Evolutionary conservation across 92 coral and sea anemone genomes (phyloP).

Genomic region (Blastomussa wellsi): DNA sequence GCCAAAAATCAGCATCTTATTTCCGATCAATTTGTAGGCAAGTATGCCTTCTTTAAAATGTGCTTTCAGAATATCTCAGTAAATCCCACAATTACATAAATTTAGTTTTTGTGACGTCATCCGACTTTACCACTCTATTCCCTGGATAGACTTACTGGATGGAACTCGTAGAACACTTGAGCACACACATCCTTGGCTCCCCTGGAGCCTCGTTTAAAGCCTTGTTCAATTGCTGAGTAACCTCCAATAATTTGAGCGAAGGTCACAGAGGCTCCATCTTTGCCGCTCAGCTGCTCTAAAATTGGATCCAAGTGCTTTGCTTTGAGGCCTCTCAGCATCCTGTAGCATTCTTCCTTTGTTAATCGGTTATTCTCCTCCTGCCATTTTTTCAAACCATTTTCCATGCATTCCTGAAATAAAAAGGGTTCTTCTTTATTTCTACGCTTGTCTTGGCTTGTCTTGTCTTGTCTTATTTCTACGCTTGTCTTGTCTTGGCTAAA

Average conservation of each 20-base stretch:
- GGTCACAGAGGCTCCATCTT: slow-evolving; percentile 55
- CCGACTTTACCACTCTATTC: too few species aligned
- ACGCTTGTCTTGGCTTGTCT: too few species aligned
- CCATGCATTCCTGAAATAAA: slow-evolving; percentile 8
- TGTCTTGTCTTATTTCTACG: too few species aligned
- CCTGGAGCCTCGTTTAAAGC: slow-evolving; percentile 40
- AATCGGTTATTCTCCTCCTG: slow-evolving; percentile 46
- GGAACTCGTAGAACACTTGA: slow-evolving; percentile 65
- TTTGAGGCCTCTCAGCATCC: slow-evolving; percentile 46
- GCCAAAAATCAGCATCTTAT: too few species aligned
- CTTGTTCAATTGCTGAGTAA: slow-evolving; percentile 52
- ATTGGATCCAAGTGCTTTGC: slow-evolving; percentile 57
- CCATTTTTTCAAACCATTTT: slow-evolving; percentile 13
- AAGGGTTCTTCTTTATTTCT: not conserved
- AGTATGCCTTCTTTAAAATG: too few species aligned
- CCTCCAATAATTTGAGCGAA: slow-evolving; percentile 65
- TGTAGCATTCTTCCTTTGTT: slow-evolving; percentile 53
- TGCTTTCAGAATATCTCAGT: too few species aligned
- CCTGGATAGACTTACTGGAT: slow-evolving; percentile 56
- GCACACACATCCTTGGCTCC: slow-evolving; percentile 77
- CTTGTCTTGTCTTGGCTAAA: not conserved
- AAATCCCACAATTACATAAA: too few species aligned
- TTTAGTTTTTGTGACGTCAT: too few species aligned
- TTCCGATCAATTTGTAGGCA: too few species aligned
- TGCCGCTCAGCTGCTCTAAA: slow-evolving; percentile 41